A percentile compares a stretch with the other conserved stretches of the same genome.
These are phyloP conservation scores for Sarcophaga rosellei DNA, from an alignment of 2,888 invertebrate genomes.

Conservation along the genomic window DNA sequence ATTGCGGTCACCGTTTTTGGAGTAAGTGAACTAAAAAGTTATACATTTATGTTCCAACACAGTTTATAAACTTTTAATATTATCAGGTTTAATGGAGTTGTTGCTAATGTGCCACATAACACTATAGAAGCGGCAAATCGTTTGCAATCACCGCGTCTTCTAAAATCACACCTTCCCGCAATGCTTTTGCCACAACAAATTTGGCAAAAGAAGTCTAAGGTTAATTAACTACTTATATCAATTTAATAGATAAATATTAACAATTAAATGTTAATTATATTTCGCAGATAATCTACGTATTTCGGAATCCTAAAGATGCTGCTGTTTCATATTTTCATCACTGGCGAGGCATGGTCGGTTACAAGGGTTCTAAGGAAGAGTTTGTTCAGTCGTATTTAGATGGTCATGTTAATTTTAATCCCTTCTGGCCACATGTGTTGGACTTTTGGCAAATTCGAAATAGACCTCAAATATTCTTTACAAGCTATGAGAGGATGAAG, in stretches of 20 bases:
- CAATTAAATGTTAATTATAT: background rate
- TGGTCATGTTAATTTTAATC: slow-evolving; percentile 77
- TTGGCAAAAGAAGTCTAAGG: slow-evolving; percentile 78
- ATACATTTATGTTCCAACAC: no score
- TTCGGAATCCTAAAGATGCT: slow-evolving; percentile 92
- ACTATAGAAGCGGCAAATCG: slow-evolving; percentile 76
- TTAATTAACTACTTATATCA: slow-evolving; percentile 23
- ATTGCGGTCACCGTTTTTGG: slow-evolving; percentile 78
- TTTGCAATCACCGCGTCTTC: slow-evolving; percentile 75
- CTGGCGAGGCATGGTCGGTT: slow-evolving; percentile 78
- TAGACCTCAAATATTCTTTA: slow-evolving; percentile 76
- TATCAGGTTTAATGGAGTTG: slow-evolving; percentile 77
- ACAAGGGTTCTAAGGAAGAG: slow-evolving; percentile 76
- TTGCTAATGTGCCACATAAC: slow-evolving; percentile 77
- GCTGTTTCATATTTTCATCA: slow-evolving; percentile 90
- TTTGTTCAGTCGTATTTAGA: slow-evolving; percentile 78
- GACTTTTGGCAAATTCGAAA: slow-evolving; percentile 79
- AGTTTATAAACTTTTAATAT: background rate
- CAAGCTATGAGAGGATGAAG: slow-evolving; percentile 79
- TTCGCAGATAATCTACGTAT: slow-evolving; percentile 88
- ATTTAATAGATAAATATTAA: background rate
- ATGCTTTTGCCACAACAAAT: slow-evolving; percentile 77
- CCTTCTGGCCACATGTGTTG: slow-evolving; percentile 78
- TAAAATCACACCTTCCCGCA: slow-evolving; percentile 79
- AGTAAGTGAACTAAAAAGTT: slow-evolving; percentile 70